phyloP scores from a whole-genome alignment of 2,113 vertebrate genomes.

The Nematolebias whitei region DNA sequence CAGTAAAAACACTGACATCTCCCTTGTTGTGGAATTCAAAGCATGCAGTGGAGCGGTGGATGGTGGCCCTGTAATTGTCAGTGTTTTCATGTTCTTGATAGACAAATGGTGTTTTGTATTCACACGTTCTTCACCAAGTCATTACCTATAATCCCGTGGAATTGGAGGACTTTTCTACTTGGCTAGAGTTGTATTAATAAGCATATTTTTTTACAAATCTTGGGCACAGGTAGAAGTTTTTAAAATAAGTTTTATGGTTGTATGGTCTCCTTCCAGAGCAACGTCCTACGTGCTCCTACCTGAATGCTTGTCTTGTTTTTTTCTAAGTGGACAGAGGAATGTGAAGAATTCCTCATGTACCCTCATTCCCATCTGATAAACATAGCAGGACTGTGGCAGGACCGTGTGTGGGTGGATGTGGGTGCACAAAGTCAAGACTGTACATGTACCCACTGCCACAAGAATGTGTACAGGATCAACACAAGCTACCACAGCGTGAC shows the following conservation, averaged over 20 bases:
- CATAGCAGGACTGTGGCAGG: slow-evolving; percentile 45
- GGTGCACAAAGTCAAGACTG: slow-evolving; percentile 51
- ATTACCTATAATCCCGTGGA: slow-evolving; percentile 22
- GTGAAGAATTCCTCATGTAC: slow-evolving; percentile 73
- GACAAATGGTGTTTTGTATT: slow-evolving; percentile 46
- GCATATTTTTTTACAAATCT: slow-evolving; percentile 2
- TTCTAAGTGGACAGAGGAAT: slow-evolving; percentile 67
- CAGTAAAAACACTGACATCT: slow-evolving; percentile 56
- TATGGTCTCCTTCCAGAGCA: slow-evolving; percentile 2
- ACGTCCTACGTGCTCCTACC: slow-evolving; percentile 18
- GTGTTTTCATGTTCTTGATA: slow-evolving; percentile 53
- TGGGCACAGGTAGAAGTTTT: slow-evolving; percentile 11
- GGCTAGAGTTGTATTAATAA: slow-evolving; percentile 21
- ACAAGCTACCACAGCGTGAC: slow-evolving; percentile 7
- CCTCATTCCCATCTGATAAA: slow-evolving; percentile 73
- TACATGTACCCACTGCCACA: slow-evolving; percentile 62
- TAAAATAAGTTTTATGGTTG: slow-evolving; percentile 2
- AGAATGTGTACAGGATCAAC: slow-evolving; percentile 60
- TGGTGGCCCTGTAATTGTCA: slow-evolving; percentile 59
- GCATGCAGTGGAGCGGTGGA: slow-evolving; percentile 55
- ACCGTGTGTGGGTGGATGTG: slow-evolving; percentile 27
- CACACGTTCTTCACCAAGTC: slow-evolving; percentile 30
- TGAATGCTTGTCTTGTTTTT: slow-evolving; percentile 53
- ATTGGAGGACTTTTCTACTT: slow-evolving; percentile 17
- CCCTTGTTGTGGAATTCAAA: slow-evolving; percentile 68